Percentiles rank a stretch among this genome's conserved stretches.
phyloP scores from a whole-genome alignment of 2,888 invertebrate species.

The Alsophila aescularia region DNA sequence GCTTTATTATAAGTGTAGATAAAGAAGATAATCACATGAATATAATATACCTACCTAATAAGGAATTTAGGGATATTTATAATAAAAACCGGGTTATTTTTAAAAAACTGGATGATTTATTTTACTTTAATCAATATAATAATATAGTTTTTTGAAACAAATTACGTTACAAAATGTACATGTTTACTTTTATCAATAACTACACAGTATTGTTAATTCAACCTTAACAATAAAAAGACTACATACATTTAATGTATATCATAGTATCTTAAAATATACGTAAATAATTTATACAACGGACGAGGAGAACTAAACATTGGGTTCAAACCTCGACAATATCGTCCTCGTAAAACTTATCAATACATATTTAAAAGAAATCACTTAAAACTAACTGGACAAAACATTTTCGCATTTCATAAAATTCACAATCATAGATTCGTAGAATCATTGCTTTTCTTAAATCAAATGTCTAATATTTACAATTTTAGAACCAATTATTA shows the following conservation, averaged over 20 bases:
- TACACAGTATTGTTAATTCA: constrained; percentile 76
- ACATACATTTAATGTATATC: constrained; percentile 83
- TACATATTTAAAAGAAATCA: constrained; percentile 44
- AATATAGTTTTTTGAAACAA: constrained; percentile 86
- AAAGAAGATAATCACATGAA: too few species aligned
- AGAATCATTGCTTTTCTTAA: constrained; percentile 43
- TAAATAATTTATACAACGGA: constrained; percentile 82
- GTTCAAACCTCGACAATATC: constrained; percentile 44
- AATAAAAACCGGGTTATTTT: constrained; percentile 79
- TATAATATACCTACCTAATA: neutral
- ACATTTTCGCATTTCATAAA: constrained; percentile 53
- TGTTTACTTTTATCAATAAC: constrained; percentile 83
- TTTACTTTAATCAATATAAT: constrained; percentile 88
- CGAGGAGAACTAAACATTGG: constrained; percentile 61
- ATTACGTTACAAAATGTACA: constrained; percentile 91
- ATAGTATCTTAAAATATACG: constrained; percentile 72
- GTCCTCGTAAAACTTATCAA: constrained; percentile 43
- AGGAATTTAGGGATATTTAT: neutral
- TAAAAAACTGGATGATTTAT: constrained; percentile 88
- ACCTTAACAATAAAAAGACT: constrained; percentile 85
- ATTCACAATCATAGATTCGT: constrained; percentile 62
- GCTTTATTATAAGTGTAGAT: too few species aligned
- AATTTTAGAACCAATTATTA: constrained; percentile 66
- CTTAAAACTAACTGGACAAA: constrained; percentile 69
- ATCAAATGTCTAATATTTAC: constrained; percentile 69